Evolutionary conservation across 2,113 vertebrate genomes (phyloP), one percentile per base, ranked within the genome.

Genomic region (Sceloporus undulatus): DNA sequence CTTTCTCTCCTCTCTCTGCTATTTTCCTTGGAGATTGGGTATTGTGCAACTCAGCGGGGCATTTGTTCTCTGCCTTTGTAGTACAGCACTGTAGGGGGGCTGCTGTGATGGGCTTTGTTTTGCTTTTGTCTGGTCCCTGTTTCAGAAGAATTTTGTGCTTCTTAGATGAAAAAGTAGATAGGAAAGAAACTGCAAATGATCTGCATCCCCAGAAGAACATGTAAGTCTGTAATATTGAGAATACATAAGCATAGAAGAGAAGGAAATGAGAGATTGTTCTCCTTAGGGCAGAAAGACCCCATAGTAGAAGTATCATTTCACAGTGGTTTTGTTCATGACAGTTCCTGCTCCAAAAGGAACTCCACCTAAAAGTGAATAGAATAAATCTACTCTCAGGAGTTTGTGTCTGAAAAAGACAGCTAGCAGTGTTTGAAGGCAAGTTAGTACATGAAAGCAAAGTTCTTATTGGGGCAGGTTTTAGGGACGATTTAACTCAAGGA

Each of bases 61-160:
- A n/a, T 79, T 52, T 73, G 9, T 27, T 70, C 73, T 89, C 87
- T 83, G 40, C 42, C 79, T 74, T 89, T 52, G 54, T n/a, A 87
- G 84, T 8, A n/a, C 88, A 79, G 25, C n/a, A 23, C 71, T 14
- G 79, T 38, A 77, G 65, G 73, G n/a, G 18, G 34, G 9, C 13
- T 19, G 52, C n/a, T 34, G 29, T 16, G 10, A 56, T 38, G 19
- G 70, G n/a, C 23, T 23, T 56, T 38, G 27, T 54, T 42, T 74
- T 62, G 73, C 25, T 85, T 62, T 62, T 65, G 54, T 77, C 38
- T 42, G 56, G 54, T 11, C 13, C 34, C 13, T 85, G 34, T 21
- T 56, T 65, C 56, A 62, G 13, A 42, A 48, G 38, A 48, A 38
- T 59, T 75, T 34, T 56, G n/a, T 40, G 71, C 54, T 71, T 27